Conservation (phyloP, 2,888 invertebrate genomes). For the Suillia variegata region DNA sequence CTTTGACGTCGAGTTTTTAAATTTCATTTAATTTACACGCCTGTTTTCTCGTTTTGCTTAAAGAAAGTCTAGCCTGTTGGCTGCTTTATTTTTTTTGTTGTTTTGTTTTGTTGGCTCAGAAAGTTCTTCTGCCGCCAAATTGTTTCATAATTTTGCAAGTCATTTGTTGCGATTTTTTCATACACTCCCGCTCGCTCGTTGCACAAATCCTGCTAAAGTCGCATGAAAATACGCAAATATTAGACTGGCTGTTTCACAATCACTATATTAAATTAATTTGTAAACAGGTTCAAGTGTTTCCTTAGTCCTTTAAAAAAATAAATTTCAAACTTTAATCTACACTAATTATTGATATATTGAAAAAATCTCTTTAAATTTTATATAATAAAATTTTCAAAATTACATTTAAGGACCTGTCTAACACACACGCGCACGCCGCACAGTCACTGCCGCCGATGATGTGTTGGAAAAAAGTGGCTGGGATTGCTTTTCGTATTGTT, state of each 20-base stretch:
- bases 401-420: no score
- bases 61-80: not conserved
- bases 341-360: no score
- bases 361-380: no score
- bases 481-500: not conserved
- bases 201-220: not conserved
- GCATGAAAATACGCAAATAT: no score
- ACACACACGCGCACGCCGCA: not conserved
- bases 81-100: not conserved
- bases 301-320: no score
- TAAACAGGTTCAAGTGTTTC: no score
- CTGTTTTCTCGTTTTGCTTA: not conserved
- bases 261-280: no score
- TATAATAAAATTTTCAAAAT: no score
- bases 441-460: not conserved
- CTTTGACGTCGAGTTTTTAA: not conserved
- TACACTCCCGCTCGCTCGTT: no score
- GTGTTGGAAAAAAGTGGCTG: not conserved
- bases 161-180: not conserved
- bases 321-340: no score
- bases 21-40: slow-evolving; percentile 2
- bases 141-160: not conserved
- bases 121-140: not conserved
- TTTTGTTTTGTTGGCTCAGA: not conserved
- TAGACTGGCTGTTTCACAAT: no score